phyloP scores from a whole-genome alignment of 53 echinoderm and acorn worm species.

The Paracentrotus lividus region DNA sequence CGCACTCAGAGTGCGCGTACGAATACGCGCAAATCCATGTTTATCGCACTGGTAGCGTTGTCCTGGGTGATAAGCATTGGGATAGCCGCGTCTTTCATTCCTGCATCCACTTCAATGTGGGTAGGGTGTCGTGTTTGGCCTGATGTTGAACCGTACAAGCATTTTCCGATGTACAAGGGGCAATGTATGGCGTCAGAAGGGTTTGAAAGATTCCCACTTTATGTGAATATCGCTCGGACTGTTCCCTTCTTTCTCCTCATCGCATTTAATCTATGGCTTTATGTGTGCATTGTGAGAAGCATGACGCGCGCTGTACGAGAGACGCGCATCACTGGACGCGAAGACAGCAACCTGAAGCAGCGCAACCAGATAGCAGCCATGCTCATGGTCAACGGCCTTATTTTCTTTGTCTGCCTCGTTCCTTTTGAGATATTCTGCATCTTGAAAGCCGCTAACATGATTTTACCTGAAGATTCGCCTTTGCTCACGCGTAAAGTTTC shows the following conservation, averaged over 20 bases:
- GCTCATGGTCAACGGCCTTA: conserved; percentile 74
- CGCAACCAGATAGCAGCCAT: conserved; percentile 76
- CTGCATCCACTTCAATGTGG: conserved; percentile 53
- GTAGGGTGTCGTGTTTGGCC: conserved; percentile 74
- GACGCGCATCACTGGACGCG: conserved; percentile 72
- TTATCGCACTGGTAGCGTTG: conserved; percentile 50
- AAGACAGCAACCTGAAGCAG: conserved; percentile 70
- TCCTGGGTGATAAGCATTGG: conserved; percentile 76
- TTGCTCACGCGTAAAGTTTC: neutral
- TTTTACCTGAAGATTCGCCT: neutral
- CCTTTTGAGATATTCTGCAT: conserved; percentile 74
- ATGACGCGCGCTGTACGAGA: conserved; percentile 76
- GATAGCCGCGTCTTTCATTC: conserved; percentile 70
- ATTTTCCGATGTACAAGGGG: conserved; percentile 59
- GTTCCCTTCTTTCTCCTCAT: conserved; percentile 84
- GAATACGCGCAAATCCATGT: conserved; percentile 53
- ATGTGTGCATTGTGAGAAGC: conserved; percentile 75
- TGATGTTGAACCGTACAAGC: conserved; percentile 53
- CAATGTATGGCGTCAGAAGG: conserved; percentile 33
- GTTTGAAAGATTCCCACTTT: conserved; percentile 7
- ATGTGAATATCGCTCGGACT: conserved; percentile 73
- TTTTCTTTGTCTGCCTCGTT: conserved; percentile 72
- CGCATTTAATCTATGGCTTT: conserved; percentile 69
- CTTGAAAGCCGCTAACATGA: conserved; percentile 34
- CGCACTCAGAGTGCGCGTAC: conserved; percentile 72